Conservation (phyloP, 64 coral and sea anemone species). For the Montipora cactus region DNA sequence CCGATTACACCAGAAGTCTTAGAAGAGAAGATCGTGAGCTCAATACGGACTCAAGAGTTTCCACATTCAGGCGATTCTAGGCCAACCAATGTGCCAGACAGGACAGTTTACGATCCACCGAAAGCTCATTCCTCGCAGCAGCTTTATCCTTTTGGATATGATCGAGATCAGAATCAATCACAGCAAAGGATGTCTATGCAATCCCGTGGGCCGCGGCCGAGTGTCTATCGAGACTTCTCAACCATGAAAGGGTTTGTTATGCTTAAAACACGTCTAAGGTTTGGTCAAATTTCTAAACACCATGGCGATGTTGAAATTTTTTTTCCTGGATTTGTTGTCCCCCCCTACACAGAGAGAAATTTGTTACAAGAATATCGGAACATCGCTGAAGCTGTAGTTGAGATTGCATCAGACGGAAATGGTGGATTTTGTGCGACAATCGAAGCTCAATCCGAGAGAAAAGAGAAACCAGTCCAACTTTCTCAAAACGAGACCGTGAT, state of each 20-base stretch:
- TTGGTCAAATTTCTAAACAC: background rate
- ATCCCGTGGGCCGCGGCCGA: background rate
- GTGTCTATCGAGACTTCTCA: background rate
- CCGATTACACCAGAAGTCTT: background rate
- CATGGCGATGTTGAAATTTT: background rate
- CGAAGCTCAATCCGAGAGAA: too few relatives aligned
- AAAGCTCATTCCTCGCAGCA: too few relatives aligned
- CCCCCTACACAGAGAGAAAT: too few relatives aligned
- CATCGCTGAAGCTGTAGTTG: too few relatives aligned
- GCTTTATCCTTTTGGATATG: too few relatives aligned
- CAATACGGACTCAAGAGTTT: too few relatives aligned
- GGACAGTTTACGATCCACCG: too few relatives aligned
- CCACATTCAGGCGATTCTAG: background rate
- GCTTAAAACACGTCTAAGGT: background rate
- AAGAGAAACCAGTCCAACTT: too few relatives aligned
- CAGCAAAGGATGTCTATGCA: background rate
- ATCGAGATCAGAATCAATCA: too few relatives aligned
- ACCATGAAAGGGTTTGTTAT: background rate
- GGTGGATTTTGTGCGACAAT: background rate
- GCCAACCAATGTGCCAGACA: background rate
- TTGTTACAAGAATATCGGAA: too few relatives aligned
- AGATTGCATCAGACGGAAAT: background rate
- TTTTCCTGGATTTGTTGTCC: background rate
- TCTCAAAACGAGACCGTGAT: too few relatives aligned
- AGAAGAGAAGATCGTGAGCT: too few relatives aligned